A percentile compares a stretch with the other conserved stretches of the same genome.
Conservation (phyloP, 2,888 invertebrate genomes). For the Troides aeacus region DNA sequence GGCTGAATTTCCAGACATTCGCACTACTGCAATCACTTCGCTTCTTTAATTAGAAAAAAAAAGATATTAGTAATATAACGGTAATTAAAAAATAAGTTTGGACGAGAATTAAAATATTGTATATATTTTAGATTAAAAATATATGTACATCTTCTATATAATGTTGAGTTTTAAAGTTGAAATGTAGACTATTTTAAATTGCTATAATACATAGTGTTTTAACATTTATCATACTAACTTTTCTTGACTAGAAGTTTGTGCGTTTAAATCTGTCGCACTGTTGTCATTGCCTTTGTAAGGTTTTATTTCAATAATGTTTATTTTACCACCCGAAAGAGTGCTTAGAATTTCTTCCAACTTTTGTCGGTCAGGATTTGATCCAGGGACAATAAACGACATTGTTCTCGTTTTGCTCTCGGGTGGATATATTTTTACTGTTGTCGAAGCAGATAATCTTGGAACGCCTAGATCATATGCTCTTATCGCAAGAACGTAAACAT, state of each 20-base stretch:
- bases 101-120: neutral
- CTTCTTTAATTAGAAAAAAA: slow-evolving; percentile 74
- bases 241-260: slow-evolving; percentile 77
- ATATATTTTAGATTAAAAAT: neutral
- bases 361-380: slow-evolving; percentile 85
- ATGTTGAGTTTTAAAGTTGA: too few species aligned
- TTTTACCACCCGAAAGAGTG: slow-evolving; percentile 88
- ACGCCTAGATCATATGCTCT: slow-evolving; percentile 92
- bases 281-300: slow-evolving; percentile 82
- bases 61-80: neutral
- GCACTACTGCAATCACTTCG: slow-evolving; percentile 85
- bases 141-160: neutral
- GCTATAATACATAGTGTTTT: neutral
- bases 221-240: slow-evolving; percentile 58
- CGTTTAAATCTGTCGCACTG: slow-evolving; percentile 75
- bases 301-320: slow-evolving; percentile 86
- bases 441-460: slow-evolving; percentile 86
- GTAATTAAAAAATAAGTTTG: neutral
- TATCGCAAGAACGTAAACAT: slow-evolving; percentile 84
- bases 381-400: slow-evolving; percentile 91
- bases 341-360: slow-evolving; percentile 88
- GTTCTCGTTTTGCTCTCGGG: slow-evolving; percentile 87
- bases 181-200: too few species aligned
- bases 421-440: slow-evolving; percentile 87
- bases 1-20: slow-evolving; percentile 83